These are phyloP conservation scores for Oenanthe oenanthe DNA, from an alignment of 2,113 vertebrate species.

Conservation along the genomic window DNA sequence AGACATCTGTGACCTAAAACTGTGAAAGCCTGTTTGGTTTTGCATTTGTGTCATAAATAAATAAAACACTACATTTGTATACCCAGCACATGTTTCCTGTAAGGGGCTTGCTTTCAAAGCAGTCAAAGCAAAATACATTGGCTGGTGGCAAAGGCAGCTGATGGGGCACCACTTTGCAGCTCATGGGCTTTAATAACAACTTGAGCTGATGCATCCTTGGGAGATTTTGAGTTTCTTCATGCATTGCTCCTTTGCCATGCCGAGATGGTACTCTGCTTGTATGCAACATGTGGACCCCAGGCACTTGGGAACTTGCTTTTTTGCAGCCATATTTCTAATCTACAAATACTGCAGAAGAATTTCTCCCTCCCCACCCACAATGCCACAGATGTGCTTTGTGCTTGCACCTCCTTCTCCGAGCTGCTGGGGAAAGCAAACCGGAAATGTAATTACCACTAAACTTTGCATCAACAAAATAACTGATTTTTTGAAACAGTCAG, in stretches of 20 bases:
- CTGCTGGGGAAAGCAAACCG: background rate
- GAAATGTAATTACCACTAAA: background rate
- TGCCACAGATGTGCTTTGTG: background rate
- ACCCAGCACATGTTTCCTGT: slow-evolving; percentile 56
- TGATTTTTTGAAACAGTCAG: background rate
- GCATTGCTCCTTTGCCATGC: background rate
- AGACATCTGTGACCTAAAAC: slow-evolving; percentile 59
- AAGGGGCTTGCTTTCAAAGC: slow-evolving; percentile 19
- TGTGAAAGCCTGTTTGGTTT: slow-evolving; percentile 61
- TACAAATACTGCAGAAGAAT: background rate
- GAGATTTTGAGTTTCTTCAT: background rate
- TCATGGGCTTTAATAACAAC: no score
- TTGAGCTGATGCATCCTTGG: no score
- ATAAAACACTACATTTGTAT: slow-evolving; percentile 21
- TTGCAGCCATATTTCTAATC: slow-evolving; percentile 20
- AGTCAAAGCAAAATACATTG: slow-evolving; percentile 16
- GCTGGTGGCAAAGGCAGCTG: background rate
- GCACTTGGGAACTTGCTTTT: background rate
- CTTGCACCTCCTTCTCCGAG: background rate
- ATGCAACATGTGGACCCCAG: background rate
- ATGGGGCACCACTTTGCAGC: background rate
- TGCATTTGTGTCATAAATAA: slow-evolving; percentile 59
- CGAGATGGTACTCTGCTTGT: background rate
- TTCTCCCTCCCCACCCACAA: background rate
- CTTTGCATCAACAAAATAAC: background rate